Conservation (phyloP, 1,140 invertebrate species). For the Copidosoma floridanum region DNA sequence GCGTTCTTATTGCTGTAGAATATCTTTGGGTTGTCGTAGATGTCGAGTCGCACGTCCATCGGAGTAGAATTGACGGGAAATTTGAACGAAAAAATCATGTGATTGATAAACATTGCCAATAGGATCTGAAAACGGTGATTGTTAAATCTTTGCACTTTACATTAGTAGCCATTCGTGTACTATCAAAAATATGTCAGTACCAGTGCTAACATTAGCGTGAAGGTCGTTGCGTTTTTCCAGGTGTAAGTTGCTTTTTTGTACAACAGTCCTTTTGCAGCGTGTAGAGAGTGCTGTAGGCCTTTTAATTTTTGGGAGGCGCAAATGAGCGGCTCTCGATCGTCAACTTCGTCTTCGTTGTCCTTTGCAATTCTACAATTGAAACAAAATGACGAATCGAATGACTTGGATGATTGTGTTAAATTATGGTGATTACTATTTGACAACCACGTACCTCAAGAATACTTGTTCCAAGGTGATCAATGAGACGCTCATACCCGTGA, state of each 20-base stretch:
- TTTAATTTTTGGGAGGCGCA: slow-evolving; percentile 31
- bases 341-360: slow-evolving; percentile 36
- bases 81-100: too few relatives aligned
- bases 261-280: slow-evolving; percentile 39
- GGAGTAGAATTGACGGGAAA: too few relatives aligned
- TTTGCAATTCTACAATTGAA: slow-evolving; percentile 36
- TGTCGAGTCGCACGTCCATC: too few relatives aligned
- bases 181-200: too few relatives aligned
- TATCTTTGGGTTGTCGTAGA: too few relatives aligned
- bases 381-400: too few relatives aligned
- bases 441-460: slow-evolving; percentile 70
- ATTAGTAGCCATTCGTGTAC: too few relatives aligned
- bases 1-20: too few relatives aligned
- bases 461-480: slow-evolving; percentile 85
- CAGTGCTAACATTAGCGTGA: slow-evolving; percentile 34
- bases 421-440: neutral
- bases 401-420: too few relatives aligned
- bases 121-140: too few relatives aligned
- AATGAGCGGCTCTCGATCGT: slow-evolving; percentile 31
- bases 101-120: too few relatives aligned
- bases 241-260: slow-evolving; percentile 44
- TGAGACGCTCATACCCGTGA: slow-evolving; percentile 74
- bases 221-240: slow-evolving; percentile 37
- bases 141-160: too few relatives aligned
- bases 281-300: slow-evolving; percentile 34